Evolutionary conservation across 1,140 invertebrate genomes (phyloP).

Genomic region (Tetragonula clypearis): DNA sequence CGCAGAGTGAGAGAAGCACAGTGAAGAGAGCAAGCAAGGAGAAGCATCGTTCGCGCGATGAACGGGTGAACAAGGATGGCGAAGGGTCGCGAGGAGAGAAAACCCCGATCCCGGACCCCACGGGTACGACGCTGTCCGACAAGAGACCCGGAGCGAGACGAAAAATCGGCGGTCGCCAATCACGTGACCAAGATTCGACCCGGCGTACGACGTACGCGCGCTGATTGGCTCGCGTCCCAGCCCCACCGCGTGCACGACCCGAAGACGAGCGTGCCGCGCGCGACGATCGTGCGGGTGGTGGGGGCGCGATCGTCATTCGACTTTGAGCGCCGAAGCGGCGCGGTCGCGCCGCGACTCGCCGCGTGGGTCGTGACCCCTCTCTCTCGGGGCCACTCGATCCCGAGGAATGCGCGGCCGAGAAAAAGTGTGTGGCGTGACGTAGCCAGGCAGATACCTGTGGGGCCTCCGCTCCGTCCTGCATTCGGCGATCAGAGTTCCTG

Average conservation of each 20-base stretch:
- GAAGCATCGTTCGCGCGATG: neutral
- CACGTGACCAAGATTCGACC: constrained; percentile 70
- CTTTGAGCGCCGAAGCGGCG: constrained; percentile 58
- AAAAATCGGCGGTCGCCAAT: constrained; percentile 66
- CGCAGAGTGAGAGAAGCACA: constrained; percentile 1
- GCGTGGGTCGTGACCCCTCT: constrained; percentile 62
- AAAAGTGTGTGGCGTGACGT: constrained; percentile 39
- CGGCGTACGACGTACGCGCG: constrained; percentile 72
- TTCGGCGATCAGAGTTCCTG: neutral
- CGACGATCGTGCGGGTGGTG: constrained; percentile 66
- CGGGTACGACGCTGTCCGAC: constrained; percentile 21
- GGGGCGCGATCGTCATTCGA: constrained; percentile 73
- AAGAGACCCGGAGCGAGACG: constrained; percentile 37
- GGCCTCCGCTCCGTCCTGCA: constrained; percentile 4
- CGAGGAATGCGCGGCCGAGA: constrained; percentile 47
- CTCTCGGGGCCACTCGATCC: constrained; percentile 37
- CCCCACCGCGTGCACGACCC: constrained; percentile 60
- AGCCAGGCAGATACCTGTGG: neutral
- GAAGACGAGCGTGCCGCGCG: constrained; percentile 70
- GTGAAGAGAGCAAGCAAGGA: constrained; percentile 7
- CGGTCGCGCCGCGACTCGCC: constrained; percentile 56
- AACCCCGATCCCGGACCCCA: constrained; percentile 13
- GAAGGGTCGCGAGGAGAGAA: constrained; percentile 45
- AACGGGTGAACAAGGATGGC: constrained; percentile 3
- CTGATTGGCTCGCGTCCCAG: constrained; percentile 65